Conservation (phyloP, 2,797 vertebrate genomes). For the Esox masquinongy region DNA sequence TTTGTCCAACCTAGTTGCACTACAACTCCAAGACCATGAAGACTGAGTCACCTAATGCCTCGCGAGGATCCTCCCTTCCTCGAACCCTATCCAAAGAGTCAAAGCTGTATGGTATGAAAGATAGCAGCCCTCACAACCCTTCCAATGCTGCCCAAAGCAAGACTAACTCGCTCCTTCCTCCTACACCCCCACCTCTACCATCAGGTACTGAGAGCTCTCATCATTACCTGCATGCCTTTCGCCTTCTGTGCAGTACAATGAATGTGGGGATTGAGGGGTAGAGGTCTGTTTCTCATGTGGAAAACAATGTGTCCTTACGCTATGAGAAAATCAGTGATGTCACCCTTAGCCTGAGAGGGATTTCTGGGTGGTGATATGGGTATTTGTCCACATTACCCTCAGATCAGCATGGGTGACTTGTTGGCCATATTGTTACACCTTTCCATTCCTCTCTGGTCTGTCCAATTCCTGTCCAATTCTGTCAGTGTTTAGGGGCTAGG, state of each 20-base stretch:
- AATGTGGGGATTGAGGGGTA: too few species aligned
- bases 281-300: too few species aligned
- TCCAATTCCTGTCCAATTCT: too few species aligned
- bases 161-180: conserved; percentile 94
- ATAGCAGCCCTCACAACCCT: conserved; percentile 79
- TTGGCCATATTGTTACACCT: too few species aligned
- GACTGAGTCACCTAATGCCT: conserved; percentile 93
- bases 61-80: conserved; percentile 93
- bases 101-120: conserved; percentile 99
- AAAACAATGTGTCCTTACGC: too few species aligned
- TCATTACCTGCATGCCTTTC: conserved; percentile 60
- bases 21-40: conserved; percentile 99
- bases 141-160: conserved; percentile 86
- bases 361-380: too few species aligned
- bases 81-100: conserved; percentile 98
- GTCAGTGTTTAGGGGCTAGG: too few species aligned
- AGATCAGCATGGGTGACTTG: too few species aligned
- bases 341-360: too few species aligned
- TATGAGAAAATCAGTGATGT: too few species aligned
- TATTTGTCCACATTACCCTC: too few species aligned
- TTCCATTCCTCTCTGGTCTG: too few species aligned
- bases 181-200: conserved; percentile 92
- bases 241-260: conserved; percentile 34
- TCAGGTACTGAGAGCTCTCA: conserved; percentile 85
- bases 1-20: conserved; percentile 81